phyloP scores from a whole-genome alignment of 2,797 vertebrate genomes.

The Pempheris klunzingeri region DNA sequence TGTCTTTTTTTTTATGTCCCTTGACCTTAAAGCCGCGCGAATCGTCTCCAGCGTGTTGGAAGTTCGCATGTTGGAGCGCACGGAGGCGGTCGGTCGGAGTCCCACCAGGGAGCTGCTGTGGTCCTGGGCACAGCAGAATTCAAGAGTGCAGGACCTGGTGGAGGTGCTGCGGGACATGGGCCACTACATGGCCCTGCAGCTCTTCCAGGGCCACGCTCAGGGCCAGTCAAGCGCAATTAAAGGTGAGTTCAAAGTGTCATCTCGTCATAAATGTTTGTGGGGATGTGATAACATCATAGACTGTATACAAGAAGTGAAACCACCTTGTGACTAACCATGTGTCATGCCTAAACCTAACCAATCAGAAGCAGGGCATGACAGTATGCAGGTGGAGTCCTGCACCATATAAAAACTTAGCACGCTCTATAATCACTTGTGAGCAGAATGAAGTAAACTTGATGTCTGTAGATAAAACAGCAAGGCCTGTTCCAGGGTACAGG shows the following conservation, averaged over 20 bases:
- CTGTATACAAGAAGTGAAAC: no score
- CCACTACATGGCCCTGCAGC: slow-evolving; percentile 80
- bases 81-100: slow-evolving; percentile 84
- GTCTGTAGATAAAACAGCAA: no score
- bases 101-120: slow-evolving; percentile 87
- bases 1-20: neutral
- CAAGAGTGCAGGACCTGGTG: slow-evolving; percentile 82
- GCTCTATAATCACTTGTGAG: no score
- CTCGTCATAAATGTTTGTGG: no score
- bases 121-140: slow-evolving; percentile 88
- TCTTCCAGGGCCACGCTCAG: slow-evolving; percentile 61
- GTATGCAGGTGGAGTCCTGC: no score
- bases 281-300: no score
- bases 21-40: slow-evolving; percentile 84
- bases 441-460: no score
- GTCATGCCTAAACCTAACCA: no score
- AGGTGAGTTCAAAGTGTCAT: neutral
- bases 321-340: no score
- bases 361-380: no score
- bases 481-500: no score
- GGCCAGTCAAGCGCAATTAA: neutral
- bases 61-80: slow-evolving; percentile 81
- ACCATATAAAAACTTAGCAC: no score
- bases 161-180: slow-evolving; percentile 60
- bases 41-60: slow-evolving; percentile 82